phyloP scores from a whole-genome alignment of 2,797 vertebrate species.

The Benthosema pterotum region DNA sequence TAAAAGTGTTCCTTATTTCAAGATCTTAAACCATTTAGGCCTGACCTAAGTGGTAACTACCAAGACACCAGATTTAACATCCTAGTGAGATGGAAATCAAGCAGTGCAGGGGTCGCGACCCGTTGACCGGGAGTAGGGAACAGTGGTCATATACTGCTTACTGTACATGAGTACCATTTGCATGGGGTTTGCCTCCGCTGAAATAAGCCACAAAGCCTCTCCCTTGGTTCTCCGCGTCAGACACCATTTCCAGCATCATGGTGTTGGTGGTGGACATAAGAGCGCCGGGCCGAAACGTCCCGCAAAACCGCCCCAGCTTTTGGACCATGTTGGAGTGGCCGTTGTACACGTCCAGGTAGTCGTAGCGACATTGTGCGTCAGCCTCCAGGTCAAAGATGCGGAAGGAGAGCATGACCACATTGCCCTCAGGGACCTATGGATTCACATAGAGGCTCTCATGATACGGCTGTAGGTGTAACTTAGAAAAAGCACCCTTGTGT shows the following conservation, averaged over 20 bases:
- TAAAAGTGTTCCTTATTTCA: no score
- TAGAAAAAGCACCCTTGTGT: no score
- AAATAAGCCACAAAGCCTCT: slow-evolving; percentile 88
- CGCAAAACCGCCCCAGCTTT: slow-evolving; percentile 89
- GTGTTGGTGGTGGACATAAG: slow-evolving; percentile 86
- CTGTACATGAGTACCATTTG: slow-evolving; percentile 71
- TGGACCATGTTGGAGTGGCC: slow-evolving; percentile 81
- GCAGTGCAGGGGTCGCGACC: no score
- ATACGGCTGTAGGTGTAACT: slow-evolving; percentile 14
- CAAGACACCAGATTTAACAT: no score
- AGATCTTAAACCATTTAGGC: no score
- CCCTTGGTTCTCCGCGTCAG: slow-evolving; percentile 81
- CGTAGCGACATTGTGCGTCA: slow-evolving; percentile 86
- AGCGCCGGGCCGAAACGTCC: slow-evolving; percentile 88
- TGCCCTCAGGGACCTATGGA: slow-evolving; percentile 85
- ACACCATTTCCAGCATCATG: slow-evolving; percentile 87
- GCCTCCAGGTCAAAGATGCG: slow-evolving; percentile 90
- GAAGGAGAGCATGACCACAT: slow-evolving; percentile 86
- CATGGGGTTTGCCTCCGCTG: slow-evolving; percentile 77
- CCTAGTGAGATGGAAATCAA: no score
- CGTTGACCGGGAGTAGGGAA: no score
- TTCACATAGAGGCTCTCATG: slow-evolving; percentile 1
- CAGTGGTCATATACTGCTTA: not conserved
- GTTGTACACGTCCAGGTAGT: slow-evolving; percentile 88
- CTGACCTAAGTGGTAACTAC: no score